Evolutionary conservation across 2,113 vertebrate species (phyloP).

Genomic region (Gopherus flavomarginatus): DNA sequence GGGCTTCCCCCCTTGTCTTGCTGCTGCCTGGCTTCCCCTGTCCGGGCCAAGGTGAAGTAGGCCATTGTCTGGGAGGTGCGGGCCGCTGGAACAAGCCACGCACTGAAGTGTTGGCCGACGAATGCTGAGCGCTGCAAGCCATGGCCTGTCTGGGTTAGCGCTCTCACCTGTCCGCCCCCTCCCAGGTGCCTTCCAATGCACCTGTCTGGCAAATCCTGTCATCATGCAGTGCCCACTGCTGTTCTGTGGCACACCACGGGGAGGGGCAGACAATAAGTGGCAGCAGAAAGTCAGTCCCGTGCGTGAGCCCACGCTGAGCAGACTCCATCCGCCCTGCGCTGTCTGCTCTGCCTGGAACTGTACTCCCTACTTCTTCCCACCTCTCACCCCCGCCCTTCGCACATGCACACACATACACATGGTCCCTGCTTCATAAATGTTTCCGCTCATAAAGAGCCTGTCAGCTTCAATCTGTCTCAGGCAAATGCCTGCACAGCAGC

Average conservation of each 20-base stretch:
- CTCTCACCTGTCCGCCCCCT: background rate
- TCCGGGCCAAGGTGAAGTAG: background rate
- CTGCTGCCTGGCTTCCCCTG: constrained; percentile 7
- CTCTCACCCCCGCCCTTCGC: background rate
- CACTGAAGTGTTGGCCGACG: too few relatives aligned
- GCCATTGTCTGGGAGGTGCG: background rate
- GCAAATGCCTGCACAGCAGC: background rate
- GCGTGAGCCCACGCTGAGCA: background rate
- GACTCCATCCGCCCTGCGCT: background rate
- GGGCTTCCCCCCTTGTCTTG: background rate
- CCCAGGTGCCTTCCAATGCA: background rate
- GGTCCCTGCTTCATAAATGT: constrained; percentile 49
- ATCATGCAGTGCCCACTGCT: background rate
- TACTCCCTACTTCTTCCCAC: background rate
- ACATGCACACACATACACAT: background rate
- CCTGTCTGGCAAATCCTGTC: background rate
- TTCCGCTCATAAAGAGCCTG: constrained; percentile 38
- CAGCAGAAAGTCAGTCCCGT: background rate
- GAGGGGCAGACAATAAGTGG: background rate
- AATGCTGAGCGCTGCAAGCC: background rate
- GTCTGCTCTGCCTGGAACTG: background rate
- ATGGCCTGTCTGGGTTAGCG: background rate
- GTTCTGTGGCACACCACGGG: background rate
- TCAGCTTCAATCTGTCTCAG: constrained; percentile 48
- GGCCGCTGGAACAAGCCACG: background rate